Evolutionary conservation across 2,113 vertebrate genomes (phyloP).

Genomic region (Arenaria interpres): DNA sequence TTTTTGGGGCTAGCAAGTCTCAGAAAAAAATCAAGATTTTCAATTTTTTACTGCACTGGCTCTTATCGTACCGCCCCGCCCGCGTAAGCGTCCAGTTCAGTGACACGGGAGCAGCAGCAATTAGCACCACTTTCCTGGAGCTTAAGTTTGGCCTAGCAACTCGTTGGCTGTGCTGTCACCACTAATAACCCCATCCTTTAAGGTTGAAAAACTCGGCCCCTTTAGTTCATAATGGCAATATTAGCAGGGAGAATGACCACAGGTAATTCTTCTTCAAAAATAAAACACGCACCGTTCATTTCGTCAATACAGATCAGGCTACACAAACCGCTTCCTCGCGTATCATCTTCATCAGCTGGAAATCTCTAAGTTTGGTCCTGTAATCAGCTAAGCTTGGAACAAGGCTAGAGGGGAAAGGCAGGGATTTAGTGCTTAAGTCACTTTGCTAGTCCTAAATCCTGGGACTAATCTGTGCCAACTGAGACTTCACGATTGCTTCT

Average conservation of each 20-base stretch:
- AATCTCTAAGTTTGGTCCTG: slow-evolving; percentile 41
- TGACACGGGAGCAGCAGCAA: neutral
- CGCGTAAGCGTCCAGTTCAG: neutral
- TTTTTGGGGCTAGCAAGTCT: neutral
- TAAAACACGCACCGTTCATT: neutral
- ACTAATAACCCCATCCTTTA: neutral
- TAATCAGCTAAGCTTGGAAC: slow-evolving; percentile 42
- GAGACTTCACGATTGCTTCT: slow-evolving; percentile 2
- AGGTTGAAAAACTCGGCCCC: neutral
- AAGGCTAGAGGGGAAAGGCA: slow-evolving; percentile 47
- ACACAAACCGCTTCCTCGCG: neutral
- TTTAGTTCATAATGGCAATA: neutral
- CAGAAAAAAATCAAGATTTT: neutral
- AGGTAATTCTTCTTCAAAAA: neutral
- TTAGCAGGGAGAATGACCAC: neutral
- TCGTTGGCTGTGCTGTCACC: neutral
- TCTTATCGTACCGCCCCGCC: neutral
- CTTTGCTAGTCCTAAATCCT: slow-evolving; percentile 55
- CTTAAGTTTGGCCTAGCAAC: neutral
- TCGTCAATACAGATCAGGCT: neutral
- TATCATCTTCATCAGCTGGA: slow-evolving; percentile 26
- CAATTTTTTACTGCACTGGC: neutral
- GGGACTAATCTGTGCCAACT: slow-evolving; percentile 38
- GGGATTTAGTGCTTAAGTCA: slow-evolving; percentile 60
- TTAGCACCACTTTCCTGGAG: neutral